phyloP scores from a whole-genome alignment of 2,113 vertebrate genomes.

The Tyrannus savana region DNA sequence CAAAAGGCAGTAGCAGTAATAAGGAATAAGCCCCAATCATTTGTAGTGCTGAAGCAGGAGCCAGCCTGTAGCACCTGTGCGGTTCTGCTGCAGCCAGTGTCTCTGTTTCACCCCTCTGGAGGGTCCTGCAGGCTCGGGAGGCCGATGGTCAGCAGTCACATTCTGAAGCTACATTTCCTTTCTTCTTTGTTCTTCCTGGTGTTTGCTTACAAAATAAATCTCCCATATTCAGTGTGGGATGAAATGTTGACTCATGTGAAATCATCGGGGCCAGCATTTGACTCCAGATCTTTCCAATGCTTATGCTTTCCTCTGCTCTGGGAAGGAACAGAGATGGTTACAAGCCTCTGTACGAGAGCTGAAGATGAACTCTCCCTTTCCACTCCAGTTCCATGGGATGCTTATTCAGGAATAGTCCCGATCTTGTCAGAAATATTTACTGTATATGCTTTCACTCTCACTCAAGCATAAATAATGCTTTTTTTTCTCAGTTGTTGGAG shows the following conservation, averaged over 20 bases:
- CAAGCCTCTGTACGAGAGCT: neutral
- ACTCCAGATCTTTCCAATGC: neutral
- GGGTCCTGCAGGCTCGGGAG: neutral
- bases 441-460: neutral
- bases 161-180: neutral
- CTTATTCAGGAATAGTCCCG: neutral
- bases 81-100: neutral
- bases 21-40: neutral
- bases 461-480: neutral
- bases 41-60: neutral
- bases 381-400: neutral
- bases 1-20: neutral
- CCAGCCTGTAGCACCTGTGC: neutral
- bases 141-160: neutral
- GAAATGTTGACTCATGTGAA: neutral
- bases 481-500: neutral
- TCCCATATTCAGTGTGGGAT: fast-evolving
- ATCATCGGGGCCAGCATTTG: neutral
- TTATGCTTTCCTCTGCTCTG: neutral
- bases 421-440: neutral
- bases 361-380: neutral
- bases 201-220: neutral
- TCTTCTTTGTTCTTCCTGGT: neutral
- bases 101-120: neutral
- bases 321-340: neutral